A percentile compares a stretch with the other conserved stretches of the same genome.
phyloP scores from a whole-genome alignment of 2,888 invertebrate genomes.

The Schizaphis graminum region DNA sequence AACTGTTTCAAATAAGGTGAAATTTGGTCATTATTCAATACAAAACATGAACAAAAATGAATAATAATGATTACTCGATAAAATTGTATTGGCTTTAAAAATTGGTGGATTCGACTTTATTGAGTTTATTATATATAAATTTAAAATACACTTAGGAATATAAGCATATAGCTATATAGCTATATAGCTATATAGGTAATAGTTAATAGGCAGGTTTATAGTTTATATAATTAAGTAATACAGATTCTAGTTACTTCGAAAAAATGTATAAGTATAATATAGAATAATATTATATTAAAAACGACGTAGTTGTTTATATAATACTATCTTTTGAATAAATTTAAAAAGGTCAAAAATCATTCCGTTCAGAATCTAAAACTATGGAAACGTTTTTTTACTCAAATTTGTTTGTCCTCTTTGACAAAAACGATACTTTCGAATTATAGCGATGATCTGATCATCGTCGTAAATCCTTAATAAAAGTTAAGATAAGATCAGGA shows the following conservation, averaged over 20 bases:
- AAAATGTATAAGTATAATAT: not conserved
- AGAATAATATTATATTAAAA: not conserved
- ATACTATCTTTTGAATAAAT: not conserved
- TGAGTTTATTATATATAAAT: not conserved
- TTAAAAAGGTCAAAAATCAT: not conserved
- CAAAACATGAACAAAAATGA: not conserved
- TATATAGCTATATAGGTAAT: not conserved
- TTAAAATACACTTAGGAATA: not conserved
- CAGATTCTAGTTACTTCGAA: not conserved
- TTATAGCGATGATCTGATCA: not conserved
- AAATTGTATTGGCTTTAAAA: not conserved
- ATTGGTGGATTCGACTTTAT: not conserved
- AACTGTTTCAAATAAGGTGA: not conserved
- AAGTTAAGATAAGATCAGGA: constrained; percentile 33
- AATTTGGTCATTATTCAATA: not conserved
- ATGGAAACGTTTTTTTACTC: not conserved
- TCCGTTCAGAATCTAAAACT: too few species aligned
- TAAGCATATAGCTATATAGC: too few species aligned
- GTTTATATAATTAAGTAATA: not conserved
- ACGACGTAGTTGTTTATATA: not conserved
- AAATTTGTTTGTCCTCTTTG: not conserved
- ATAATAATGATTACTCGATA: not conserved
- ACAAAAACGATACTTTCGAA: constrained; percentile 26
- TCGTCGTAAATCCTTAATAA: not conserved
- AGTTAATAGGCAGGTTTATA: not conserved